Evolutionary conservation across 1,140 invertebrate species (phyloP).

Genomic region (Drosophila tani): DNA sequence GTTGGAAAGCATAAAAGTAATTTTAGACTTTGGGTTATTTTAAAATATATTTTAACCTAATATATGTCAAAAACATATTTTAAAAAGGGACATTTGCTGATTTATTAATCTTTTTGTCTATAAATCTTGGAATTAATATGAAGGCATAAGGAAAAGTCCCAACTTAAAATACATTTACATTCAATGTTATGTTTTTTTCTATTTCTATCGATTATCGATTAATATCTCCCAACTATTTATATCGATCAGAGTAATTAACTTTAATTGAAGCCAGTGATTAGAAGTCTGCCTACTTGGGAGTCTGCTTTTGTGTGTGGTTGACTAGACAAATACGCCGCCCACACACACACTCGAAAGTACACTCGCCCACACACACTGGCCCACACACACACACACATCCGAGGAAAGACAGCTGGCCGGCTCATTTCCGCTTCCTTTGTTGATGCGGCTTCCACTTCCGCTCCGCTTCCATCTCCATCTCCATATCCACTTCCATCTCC

Average conservation of each 20-base stretch:
- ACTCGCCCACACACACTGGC: slow-evolving; percentile 1
- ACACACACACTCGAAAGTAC: slow-evolving; percentile 8
- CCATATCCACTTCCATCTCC: not conserved
- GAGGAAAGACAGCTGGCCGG: slow-evolving; percentile 39
- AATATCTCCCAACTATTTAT: slow-evolving; percentile 1
- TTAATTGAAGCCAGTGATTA: slow-evolving; percentile 27
- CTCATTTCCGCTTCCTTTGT: slow-evolving; percentile 76
- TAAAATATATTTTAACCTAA: no score
- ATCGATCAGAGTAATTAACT: slow-evolving; percentile 19
- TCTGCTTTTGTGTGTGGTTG: slow-evolving; percentile 12
- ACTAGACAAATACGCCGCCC: slow-evolving; percentile 23
- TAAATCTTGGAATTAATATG: no score
- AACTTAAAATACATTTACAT: no score
- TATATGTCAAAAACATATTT: no score
- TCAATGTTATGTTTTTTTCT: no score
- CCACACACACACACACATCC: not conserved
- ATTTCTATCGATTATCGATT: no score
- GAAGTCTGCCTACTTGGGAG: slow-evolving; percentile 18
- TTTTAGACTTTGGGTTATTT: no score
- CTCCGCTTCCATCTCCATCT: not conserved
- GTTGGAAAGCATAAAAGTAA: no score
- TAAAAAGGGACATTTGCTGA: no score
- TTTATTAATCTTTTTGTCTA: no score
- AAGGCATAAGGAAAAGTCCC: no score
- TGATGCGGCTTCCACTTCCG: slow-evolving; percentile 42